phyloP scores from a whole-genome alignment of 1,140 invertebrate species.

The Papilio helenus region DNA sequence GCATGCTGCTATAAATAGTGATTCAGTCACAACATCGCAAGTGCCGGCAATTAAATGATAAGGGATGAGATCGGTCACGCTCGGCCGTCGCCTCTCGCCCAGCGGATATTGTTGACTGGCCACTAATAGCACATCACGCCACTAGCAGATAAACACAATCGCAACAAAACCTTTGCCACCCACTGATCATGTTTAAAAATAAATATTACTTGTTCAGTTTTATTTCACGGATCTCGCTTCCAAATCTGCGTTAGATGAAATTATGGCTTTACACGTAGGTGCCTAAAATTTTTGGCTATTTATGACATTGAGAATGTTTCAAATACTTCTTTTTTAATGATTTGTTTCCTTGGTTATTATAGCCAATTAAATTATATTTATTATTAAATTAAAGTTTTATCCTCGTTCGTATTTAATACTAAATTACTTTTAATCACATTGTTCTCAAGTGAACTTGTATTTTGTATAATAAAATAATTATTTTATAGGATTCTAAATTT shows the following conservation, averaged over 20 bases:
- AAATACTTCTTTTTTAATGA: too few relatives aligned
- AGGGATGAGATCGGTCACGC: conserved; percentile 42
- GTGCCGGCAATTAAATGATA: conserved; percentile 43
- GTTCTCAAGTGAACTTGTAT: neutral
- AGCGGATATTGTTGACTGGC: conserved; percentile 14
- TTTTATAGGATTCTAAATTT: neutral
- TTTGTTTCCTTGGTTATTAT: too few relatives aligned
- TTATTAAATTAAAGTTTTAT: too few relatives aligned
- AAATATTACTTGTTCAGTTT: neutral
- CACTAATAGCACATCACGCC: conserved; percentile 71
- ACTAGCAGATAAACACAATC: conserved; percentile 58
- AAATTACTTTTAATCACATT: neutral
- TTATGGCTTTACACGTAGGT: too few relatives aligned
- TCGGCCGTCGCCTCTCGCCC: conserved; percentile 23
- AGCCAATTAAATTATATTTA: too few relatives aligned
- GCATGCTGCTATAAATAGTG: conserved; percentile 21
- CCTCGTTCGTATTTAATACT: neutral
- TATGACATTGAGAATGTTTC: too few relatives aligned
- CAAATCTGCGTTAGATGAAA: too few relatives aligned
- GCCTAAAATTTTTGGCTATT: too few relatives aligned
- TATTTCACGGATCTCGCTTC: neutral
- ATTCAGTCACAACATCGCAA: conserved; percentile 35
- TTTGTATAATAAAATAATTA: neutral
- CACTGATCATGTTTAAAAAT: conserved; percentile 47
- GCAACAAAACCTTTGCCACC: conserved; percentile 61